phyloP scores from a whole-genome alignment of 2,113 vertebrate species.

The Erythrocercus mccallii region DNA sequence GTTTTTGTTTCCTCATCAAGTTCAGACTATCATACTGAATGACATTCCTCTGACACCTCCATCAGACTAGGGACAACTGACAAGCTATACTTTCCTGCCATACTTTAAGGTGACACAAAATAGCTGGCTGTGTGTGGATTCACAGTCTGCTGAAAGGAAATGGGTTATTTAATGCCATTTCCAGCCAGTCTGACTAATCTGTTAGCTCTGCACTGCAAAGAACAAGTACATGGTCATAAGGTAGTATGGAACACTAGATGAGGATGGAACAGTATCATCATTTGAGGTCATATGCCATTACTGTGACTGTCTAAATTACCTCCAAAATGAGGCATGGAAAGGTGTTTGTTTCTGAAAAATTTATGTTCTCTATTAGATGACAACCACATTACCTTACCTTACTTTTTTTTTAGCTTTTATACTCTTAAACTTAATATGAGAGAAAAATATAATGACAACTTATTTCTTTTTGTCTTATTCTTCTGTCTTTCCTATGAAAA shows the following conservation, averaged over 20 bases:
- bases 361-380: neutral
- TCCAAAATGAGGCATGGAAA: neutral
- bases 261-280: neutral
- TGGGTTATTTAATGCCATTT: constrained; percentile 15
- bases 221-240: neutral
- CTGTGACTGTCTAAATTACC: neutral
- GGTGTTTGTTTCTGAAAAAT: neutral
- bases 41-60: neutral
- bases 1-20: neutral
- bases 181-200: neutral
- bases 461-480: neutral
- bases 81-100: neutral
- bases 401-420: neutral
- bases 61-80: neutral
- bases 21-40: neutral
- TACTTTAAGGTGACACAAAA: neutral
- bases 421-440: neutral
- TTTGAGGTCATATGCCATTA: neutral
- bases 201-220: neutral
- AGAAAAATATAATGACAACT: neutral
- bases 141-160: neutral
- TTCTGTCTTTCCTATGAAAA: neutral
- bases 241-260: neutral
- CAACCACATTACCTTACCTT: neutral
- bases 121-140: neutral